Conservation (phyloP, 2,797 vertebrate species). For the Taeniopygia guttata region DNA sequence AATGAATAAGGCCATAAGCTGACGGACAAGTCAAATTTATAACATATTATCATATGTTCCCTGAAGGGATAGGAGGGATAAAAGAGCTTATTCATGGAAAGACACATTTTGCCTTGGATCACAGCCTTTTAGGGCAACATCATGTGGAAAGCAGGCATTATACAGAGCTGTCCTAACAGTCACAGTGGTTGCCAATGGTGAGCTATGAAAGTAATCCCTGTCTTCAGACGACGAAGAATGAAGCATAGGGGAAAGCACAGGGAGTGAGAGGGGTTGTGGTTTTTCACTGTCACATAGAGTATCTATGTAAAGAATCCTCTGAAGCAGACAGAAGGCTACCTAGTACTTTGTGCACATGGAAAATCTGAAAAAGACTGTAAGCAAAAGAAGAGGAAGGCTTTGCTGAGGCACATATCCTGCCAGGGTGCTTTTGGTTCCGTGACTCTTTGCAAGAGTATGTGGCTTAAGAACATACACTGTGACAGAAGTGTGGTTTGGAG, state of each 20-base stretch:
- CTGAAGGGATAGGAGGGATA: not conserved
- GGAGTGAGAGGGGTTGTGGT: not conserved
- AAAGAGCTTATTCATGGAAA: not conserved
- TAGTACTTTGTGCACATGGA: not conserved
- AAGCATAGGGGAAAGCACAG: not conserved
- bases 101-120: not conserved
- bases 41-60: not conserved
- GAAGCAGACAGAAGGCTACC: not conserved
- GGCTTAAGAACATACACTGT: not conserved
- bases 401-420: not conserved
- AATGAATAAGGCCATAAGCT: not conserved
- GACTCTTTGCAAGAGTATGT: not conserved
- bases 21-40: conserved; percentile 36
- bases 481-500: not conserved
- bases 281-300: not conserved
- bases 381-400: not conserved
- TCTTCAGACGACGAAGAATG: not conserved
- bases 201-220: not conserved
- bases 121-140: not conserved
- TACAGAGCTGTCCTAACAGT: not conserved
- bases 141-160: not conserved
- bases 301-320: not conserved
- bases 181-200: not conserved
- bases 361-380: not conserved
- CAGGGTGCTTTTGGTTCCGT: not conserved